These are phyloP conservation scores for Gambusia affinis DNA, from an alignment of 2,113 vertebrate species.

Conservation along the genomic window DNA sequence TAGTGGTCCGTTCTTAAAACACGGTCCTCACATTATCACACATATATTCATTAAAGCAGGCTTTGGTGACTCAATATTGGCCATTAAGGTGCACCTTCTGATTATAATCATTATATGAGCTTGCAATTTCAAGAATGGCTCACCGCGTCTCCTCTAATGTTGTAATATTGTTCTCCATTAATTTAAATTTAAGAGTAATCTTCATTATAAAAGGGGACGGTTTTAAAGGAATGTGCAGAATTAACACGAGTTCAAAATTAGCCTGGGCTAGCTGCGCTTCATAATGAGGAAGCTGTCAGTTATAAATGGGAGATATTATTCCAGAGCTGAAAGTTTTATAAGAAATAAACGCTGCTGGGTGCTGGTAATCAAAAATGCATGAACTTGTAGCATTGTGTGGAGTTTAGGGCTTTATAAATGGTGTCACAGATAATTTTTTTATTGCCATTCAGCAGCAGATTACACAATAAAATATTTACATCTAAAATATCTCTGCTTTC, in stretches of 20 bases:
- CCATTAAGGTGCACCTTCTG: slow-evolving; percentile 77
- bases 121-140: slow-evolving; percentile 74
- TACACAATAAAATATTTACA: background rate
- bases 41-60: slow-evolving; percentile 76
- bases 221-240: slow-evolving; percentile 64
- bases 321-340: slow-evolving; percentile 46
- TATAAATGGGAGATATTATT: slow-evolving; percentile 54
- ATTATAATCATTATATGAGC: slow-evolving; percentile 80
- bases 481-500: background rate
- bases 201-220: slow-evolving; percentile 68
- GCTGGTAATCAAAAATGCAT: slow-evolving; percentile 54
- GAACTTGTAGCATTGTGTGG: slow-evolving; percentile 26
- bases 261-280: slow-evolving; percentile 65
- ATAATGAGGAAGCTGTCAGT: slow-evolving; percentile 51
- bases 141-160: slow-evolving; percentile 61
- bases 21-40: slow-evolving; percentile 70
- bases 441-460: background rate
- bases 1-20: slow-evolving; percentile 92
- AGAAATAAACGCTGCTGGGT: slow-evolving; percentile 43
- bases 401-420: slow-evolving; percentile 27
- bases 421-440: slow-evolving; percentile 1
- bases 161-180: slow-evolving; percentile 65
- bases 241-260: slow-evolving; percentile 73
- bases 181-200: slow-evolving; percentile 76
- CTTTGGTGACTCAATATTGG: slow-evolving; percentile 72